Percentiles rank a stretch among this genome's conserved stretches.
phyloP scores from a whole-genome alignment of 2,888 invertebrate species.

The Plagodis pulveraria region DNA sequence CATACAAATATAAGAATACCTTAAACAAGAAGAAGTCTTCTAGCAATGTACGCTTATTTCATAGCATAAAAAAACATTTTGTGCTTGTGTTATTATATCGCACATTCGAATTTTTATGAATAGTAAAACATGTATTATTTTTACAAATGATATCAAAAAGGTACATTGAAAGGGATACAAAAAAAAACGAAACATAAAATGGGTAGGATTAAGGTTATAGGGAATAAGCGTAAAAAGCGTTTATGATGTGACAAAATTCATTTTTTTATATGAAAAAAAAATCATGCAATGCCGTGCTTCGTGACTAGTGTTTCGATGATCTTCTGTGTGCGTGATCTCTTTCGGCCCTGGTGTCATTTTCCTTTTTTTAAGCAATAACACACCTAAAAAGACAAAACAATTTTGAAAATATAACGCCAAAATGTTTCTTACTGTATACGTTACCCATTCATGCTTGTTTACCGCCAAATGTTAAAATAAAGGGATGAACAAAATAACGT shows the following conservation, averaged over 20 bases:
- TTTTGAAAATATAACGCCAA: conserved; percentile 31
- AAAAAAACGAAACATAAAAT: conserved; percentile 19
- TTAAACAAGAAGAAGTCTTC: conserved; percentile 10
- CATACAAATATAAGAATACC: conserved; percentile 1
- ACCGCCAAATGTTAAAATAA: conserved; percentile 38
- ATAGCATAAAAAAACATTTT: conserved; percentile 14
- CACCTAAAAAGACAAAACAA: conserved; percentile 69
- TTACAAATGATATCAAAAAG: conserved; percentile 30
- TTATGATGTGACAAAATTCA: conserved; percentile 29
- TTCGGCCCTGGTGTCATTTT: conserved; percentile 84
- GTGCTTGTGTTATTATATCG: conserved; percentile 18
- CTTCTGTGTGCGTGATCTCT: conserved; percentile 65
- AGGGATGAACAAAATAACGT: conserved; percentile 33
- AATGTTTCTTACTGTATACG: conserved; percentile 31
- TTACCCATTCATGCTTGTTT: conserved; percentile 43
- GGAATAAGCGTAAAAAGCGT: conserved; percentile 54
- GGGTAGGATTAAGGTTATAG: conserved; percentile 29
- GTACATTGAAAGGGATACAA: conserved; percentile 18
- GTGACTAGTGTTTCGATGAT: conserved; percentile 63
- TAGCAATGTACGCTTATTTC: conserved; percentile 9
- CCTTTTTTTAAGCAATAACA: conserved; percentile 58
- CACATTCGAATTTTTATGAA: conserved; percentile 26
- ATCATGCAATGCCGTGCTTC: conserved; percentile 70
- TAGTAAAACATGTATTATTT: conserved; percentile 28
- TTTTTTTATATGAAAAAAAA: conserved; percentile 30